Conservation (phyloP, 2,113 vertebrate genomes). For the Sinocyclocheilus rhinocerous region DNA sequence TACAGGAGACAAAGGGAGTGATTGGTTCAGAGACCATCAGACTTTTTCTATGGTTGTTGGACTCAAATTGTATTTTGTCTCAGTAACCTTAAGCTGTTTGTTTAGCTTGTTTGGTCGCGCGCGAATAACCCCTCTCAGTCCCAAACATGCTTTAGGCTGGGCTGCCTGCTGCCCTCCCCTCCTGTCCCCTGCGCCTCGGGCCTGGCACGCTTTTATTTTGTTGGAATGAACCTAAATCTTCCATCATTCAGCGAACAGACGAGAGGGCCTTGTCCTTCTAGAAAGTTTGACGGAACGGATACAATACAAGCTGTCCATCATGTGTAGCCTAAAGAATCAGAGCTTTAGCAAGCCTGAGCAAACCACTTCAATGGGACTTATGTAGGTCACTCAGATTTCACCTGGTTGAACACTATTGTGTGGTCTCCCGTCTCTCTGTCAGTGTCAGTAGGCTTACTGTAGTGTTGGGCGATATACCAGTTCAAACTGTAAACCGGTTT, state of each 20-base stretch:
- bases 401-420: not conserved
- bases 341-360: not conserved
- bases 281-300: constrained; percentile 21
- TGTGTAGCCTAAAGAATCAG: constrained; percentile 8
- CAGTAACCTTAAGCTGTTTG: too few species aligned
- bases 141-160: not conserved
- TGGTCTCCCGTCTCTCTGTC: not conserved
- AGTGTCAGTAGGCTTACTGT: not conserved
- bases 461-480: too few species aligned
- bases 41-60: not conserved
- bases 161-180: not conserved
- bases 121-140: constrained; percentile 26
- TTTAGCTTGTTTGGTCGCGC: not conserved
- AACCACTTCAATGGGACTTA: constrained; percentile 16
- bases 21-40: not conserved
- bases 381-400: constrained; percentile 25
- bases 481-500: too few species aligned
- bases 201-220: constrained; percentile 46
- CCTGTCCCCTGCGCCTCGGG: not conserved
- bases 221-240: constrained; percentile 32
- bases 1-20: not conserved
- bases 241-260: not conserved
- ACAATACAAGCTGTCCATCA: constrained; percentile 26
- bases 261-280: not conserved
- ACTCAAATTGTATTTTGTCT: too few species aligned